Evolutionary conservation across 2,888 invertebrate species (phyloP).

Genomic region (Carpatolechia fugitivella): DNA sequence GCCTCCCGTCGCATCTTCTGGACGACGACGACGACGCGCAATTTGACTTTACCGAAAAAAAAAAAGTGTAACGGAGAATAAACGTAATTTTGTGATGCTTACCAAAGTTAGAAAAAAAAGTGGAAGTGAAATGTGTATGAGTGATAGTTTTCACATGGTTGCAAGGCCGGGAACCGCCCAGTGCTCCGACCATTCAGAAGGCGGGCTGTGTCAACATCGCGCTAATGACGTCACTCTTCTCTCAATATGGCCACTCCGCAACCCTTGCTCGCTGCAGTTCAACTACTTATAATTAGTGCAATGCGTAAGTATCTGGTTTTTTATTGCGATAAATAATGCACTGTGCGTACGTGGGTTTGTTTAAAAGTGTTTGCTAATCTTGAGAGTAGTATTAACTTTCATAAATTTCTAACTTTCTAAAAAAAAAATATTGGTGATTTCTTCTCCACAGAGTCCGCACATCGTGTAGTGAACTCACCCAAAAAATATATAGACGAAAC

Average conservation of each 20-base stretch:
- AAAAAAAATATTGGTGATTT: too few species aligned
- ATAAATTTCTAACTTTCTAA: too few species aligned
- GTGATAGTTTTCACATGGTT: neutral
- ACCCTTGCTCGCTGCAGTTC: constrained; percentile 42
- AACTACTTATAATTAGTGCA: neutral
- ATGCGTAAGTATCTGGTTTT: neutral
- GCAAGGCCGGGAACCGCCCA: constrained; percentile 47
- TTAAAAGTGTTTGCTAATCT: too few species aligned
- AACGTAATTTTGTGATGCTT: neutral
- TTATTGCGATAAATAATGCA: neutral
- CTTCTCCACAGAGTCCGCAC: too few species aligned
- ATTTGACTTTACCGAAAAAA: too few species aligned
- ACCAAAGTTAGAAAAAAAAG: neutral
- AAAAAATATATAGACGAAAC: too few species aligned
- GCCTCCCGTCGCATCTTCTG: too few species aligned
- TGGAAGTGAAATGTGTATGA: neutral
- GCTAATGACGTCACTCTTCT: constrained; percentile 71
- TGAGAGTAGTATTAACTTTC: too few species aligned
- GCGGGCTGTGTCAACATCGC: constrained; percentile 69
- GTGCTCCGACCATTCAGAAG: constrained; percentile 58
- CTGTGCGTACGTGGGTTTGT: too few species aligned
- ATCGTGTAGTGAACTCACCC: too few species aligned
- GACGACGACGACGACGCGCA: too few species aligned
- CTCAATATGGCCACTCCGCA: constrained; percentile 64
- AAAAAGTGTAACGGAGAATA: too few species aligned